Conservation (phyloP, 2,797 vertebrate species). For the Sciurus carolinensis region DNA sequence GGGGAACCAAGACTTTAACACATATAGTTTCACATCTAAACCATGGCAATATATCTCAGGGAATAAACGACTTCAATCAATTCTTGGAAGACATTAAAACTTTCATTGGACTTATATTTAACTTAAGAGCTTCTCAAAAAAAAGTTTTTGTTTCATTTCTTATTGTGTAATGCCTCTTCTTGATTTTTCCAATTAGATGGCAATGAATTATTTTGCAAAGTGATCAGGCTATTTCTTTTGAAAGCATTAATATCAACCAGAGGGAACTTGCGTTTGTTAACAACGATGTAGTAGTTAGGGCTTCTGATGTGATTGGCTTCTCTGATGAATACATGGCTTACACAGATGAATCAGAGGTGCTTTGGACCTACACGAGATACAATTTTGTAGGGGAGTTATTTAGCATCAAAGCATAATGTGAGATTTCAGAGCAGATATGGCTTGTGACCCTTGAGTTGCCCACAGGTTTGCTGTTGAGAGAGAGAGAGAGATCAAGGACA, state of each 20-base stretch:
- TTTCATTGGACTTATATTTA: slow-evolving; percentile 39
- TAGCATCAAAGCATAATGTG: neutral
- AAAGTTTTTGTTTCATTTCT: neutral
- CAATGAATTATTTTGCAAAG: slow-evolving; percentile 26
- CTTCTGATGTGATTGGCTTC: neutral
- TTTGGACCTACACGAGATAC: neutral
- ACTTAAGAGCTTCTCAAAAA: slow-evolving; percentile 19
- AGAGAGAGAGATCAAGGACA: neutral
- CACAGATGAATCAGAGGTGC: neutral
- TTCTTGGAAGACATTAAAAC: neutral
- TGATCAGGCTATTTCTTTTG: slow-evolving; percentile 11
- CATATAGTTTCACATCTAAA: too few relatives aligned
- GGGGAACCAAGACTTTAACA: too few relatives aligned
- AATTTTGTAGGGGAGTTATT: neutral
- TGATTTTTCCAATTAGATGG: slow-evolving; percentile 31
- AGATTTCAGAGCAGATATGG: neutral
- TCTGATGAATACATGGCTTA: slow-evolving; percentile 3
- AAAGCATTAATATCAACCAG: neutral
- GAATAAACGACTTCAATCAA: neutral
- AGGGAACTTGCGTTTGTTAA: neutral
- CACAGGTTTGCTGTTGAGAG: slow-evolving; percentile 5
- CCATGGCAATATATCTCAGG: neutral
- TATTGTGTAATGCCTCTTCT: neutral
- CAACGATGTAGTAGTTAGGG: neutral
- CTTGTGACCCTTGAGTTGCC: neutral